phyloP scores from a whole-genome alignment of 2,888 invertebrate genomes.

The Plebejus melissa region DNA sequence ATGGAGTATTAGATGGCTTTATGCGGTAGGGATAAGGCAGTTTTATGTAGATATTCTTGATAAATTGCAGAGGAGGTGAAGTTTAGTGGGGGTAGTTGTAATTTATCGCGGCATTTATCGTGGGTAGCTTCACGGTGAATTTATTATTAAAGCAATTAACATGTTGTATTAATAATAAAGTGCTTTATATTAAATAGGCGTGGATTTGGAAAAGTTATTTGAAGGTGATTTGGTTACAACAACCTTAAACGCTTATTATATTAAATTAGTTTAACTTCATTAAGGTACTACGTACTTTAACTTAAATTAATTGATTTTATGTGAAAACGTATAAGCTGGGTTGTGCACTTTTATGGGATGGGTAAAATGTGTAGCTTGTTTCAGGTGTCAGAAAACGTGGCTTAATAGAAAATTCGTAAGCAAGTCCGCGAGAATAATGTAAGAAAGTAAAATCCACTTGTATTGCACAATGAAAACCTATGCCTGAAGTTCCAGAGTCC shows the following conservation, averaged over 20 bases:
- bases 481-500: too few relatives aligned
- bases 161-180: constrained; percentile 24
- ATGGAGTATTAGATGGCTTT: constrained; percentile 21
- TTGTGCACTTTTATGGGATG: too few relatives aligned
- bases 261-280: neutral
- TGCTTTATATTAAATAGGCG: constrained; percentile 15
- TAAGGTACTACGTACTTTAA: too few relatives aligned
- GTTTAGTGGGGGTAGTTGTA: constrained; percentile 27
- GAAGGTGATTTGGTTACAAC: neutral
- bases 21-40: constrained; percentile 26
- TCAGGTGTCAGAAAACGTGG: too few relatives aligned
- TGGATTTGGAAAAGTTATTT: neutral
- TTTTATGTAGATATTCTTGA: constrained; percentile 30
- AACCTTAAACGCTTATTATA: neutral
- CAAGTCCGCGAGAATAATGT: too few relatives aligned
- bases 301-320: too few relatives aligned
- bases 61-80: constrained; percentile 28
- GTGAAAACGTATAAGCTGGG: too few relatives aligned
- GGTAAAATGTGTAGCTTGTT: too few relatives aligned
- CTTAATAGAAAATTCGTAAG: too few relatives aligned
- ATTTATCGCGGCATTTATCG: constrained; percentile 29
- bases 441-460: too few relatives aligned
- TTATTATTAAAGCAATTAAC: constrained; percentile 30
- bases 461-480: too few relatives aligned
- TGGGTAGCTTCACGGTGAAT: constrained; percentile 29